Evolutionary conservation across 1,140 invertebrate species (phyloP), one percentile per base, ranked within the genome.

Genomic region (Aphelenchoides besseyi): DNA sequence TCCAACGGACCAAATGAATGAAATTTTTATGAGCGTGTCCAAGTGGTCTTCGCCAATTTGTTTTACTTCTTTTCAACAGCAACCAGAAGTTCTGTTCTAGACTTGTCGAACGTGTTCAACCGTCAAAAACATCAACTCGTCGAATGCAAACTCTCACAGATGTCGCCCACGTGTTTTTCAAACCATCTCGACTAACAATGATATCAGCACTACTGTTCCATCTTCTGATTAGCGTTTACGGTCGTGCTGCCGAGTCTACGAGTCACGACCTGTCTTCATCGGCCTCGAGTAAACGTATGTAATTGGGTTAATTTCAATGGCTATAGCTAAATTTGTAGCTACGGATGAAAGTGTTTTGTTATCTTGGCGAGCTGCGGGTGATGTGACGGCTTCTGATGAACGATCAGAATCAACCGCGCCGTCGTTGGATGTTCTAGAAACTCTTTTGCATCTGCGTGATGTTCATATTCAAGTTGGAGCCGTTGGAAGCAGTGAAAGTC

Each of bases 361-460:
- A 12, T 48, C 41, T 16, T 48, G 41, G 41, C 41, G 41, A 23
- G 41, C 41, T 48, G 41, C 41, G 12, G 41, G 41, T 23, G 41
- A 48, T 23, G n/a, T n/a, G n/a, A n/a, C n/a, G n/a, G n/a, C n/a
- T n/a, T n/a, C n/a, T n/a, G n/a, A n/a, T n/a, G n/a, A n/a, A n/a
- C n/a, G n/a, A n/a, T n/a, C n/a, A n/a, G n/a, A n/a, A n/a, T 48
- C 41, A 23, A 48, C 41, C 41, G 41, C 41, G 12, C 41, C 41
- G 12, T 48, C 41, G 12, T 48, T 75, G 9, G 28, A 77, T 5
- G 77, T 77, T 67, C 62, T 75, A 33, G 74, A 75, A 41, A 71
- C 74, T 18, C 32, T 75, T n/a, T 52, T 75, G n/a, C 71, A 41
- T 41, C 36, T 75, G 12, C 76, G 73, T 35, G 53, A 73, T 64